A percentile compares a stretch with the other conserved stretches of the same genome.
Evolutionary conservation across 2,113 vertebrate species (phyloP).

Genomic region (Esox niger): DNA sequence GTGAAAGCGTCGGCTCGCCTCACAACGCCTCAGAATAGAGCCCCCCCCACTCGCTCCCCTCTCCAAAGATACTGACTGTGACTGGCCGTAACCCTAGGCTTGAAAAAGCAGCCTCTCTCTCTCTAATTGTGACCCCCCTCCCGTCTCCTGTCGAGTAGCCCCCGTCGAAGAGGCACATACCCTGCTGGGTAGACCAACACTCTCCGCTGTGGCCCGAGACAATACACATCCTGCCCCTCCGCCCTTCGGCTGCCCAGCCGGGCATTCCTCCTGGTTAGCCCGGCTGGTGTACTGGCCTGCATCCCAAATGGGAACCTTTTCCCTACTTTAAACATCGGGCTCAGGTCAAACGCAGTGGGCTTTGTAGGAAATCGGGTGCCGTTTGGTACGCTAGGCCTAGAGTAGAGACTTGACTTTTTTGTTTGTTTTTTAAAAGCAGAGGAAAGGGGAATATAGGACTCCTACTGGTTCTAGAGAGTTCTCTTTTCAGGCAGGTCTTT

Average conservation of each 20-base stretch:
- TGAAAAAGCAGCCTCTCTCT: conserved; percentile 41
- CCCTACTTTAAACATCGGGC: too few species aligned
- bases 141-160: conserved; percentile 42
- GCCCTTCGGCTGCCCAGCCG: neutral
- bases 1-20: conserved; percentile 20
- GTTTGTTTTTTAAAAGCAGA: neutral
- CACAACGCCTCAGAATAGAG: conserved; percentile 41
- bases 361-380: too few species aligned
- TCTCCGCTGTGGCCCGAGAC: conserved; percentile 44
- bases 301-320: too few species aligned
- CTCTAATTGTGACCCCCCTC: conserved; percentile 34
- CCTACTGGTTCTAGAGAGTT: conserved; percentile 33
- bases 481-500: conserved; percentile 20
- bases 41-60: neutral
- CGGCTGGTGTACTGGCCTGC: neutral
- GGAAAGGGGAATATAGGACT: neutral
- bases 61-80: conserved; percentile 23
- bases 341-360: too few species aligned
- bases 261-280: conserved; percentile 42
- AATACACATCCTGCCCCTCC: conserved; percentile 59
- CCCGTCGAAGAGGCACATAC: conserved; percentile 39
- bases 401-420: conserved; percentile 33
- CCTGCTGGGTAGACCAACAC: conserved; percentile 69
- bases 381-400: neutral
- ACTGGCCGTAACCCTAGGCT: conserved; percentile 46